Evolutionary conservation across 2,888 invertebrate genomes (phyloP).

Genomic region (Latrodectus elegans): DNA sequence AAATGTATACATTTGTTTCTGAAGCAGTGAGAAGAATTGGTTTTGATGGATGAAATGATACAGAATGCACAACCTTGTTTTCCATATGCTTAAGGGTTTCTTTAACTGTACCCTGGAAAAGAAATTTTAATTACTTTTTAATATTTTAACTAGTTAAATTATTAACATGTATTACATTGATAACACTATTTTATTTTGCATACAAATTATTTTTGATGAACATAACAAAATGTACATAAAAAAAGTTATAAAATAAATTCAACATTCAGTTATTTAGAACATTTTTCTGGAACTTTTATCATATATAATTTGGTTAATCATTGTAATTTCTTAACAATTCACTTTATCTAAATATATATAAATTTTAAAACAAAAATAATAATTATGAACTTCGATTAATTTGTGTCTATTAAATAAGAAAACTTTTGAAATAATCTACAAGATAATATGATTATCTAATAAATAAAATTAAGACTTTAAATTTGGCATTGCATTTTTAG

Average conservation of each 20-base stretch:
- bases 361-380: too few species aligned
- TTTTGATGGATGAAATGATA: constrained; percentile 87
- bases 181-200: neutral
- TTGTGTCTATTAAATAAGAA: neutral
- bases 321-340: too few species aligned
- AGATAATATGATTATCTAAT: neutral
- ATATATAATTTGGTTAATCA: too few species aligned
- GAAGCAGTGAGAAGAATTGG: constrained; percentile 84
- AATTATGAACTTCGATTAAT: too few species aligned
- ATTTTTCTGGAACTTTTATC: neutral
- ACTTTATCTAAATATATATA: too few species aligned
- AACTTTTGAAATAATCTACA: neutral
- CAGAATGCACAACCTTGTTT: constrained; percentile 83
- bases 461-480: neutral
- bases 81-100: constrained; percentile 75
- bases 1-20: constrained; percentile 83
- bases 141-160: neutral
- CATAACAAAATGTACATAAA: neutral
- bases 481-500: neutral
- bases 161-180: neutral
- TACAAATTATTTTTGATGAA: neutral
- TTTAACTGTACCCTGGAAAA: constrained; percentile 78
- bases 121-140: neutral
- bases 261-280: neutral
- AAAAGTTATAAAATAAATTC: neutral